Percentiles rank a stretch among this genome's conserved stretches.
Evolutionary conservation across 2,797 vertebrate genomes (phyloP).

Genomic region (Cryptoprocta ferox): DNA sequence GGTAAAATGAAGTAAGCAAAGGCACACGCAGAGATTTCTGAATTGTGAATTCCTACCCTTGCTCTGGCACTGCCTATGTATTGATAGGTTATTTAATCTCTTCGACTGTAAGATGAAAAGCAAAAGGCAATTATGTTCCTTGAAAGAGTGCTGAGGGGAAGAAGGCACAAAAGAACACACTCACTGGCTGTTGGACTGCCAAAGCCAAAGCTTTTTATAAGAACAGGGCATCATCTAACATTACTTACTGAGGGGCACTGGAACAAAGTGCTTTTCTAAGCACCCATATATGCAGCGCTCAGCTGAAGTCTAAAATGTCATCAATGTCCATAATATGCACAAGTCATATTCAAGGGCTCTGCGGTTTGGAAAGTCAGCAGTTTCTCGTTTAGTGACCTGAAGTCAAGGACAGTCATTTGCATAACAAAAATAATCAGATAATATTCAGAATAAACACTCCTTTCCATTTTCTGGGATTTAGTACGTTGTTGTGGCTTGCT

Average conservation of each 20-base stretch:
- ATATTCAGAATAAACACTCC: background rate
- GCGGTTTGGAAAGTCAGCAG: background rate
- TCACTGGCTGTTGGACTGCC: background rate
- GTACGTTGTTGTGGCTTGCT: background rate
- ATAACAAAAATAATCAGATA: background rate
- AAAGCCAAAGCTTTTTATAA: background rate
- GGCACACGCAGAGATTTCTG: background rate
- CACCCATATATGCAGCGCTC: background rate
- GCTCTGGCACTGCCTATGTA: background rate
- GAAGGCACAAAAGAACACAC: background rate
- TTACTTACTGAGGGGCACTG: background rate
- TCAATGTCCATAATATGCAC: background rate
- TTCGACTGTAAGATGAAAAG: background rate
- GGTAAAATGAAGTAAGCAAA: background rate
- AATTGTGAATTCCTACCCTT: background rate
- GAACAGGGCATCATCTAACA: background rate
- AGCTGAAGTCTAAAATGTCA: background rate
- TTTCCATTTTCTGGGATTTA: background rate
- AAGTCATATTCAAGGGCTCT: background rate
- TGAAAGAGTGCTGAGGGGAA: background rate
- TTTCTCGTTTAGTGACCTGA: background rate
- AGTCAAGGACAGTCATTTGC: background rate
- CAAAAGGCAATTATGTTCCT: background rate
- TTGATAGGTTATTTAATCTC: background rate
- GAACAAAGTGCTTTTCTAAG: background rate